Base-by-base conservation (phyloP, 2,888 invertebrate genomes). In the Phrixothrix hirtus region DNA sequence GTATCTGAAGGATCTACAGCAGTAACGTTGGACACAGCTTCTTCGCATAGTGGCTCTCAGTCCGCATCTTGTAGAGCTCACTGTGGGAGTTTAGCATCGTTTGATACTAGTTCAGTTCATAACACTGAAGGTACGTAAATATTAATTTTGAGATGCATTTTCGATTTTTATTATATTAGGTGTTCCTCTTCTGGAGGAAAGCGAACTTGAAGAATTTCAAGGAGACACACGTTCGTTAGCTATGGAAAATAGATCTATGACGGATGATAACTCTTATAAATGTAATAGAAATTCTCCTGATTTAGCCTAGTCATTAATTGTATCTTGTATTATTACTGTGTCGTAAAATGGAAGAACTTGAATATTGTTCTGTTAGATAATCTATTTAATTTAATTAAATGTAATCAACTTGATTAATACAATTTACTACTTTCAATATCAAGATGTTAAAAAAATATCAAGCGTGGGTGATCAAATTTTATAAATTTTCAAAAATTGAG, bases 31-130 rank as follows among this genome's bases (percentile, higher is more conserved):
- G 81, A 80, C 58, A 81, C 81, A 10, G 77, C 78, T 51, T 80
- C 80, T 2, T 75, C 75, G 2, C 71, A 75, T 56, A 75, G 75
- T 52, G 75, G 78, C 44, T 79, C 79, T 10, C 77, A 79, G 57
- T 76, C 78, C 37, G 73, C 77, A 21, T 81, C 81, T 1, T 78
- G 79, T 62, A 70, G 79, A 50, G 81, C 77, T 4, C 78, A 78
- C 55, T 80, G 80, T 56, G 81, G 82, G 45, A 81, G 81, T 67
- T 68, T 81, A 32, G 79, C 78, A 10, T 80, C 81, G 4, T 78
- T 78, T 52, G 78, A 78, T 62, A 77, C 77, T 16, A 73, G 74
- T 59, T 78, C 78, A 7, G 73, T 76, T 43, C 71, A 72, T 55
- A 78, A 77, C 57, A 77, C 73, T 36, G 78, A 83, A 80, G 85